Evolutionary conservation across 2,113 vertebrate genomes (phyloP).

Genomic region (Lasiurus cinereus): DNA sequence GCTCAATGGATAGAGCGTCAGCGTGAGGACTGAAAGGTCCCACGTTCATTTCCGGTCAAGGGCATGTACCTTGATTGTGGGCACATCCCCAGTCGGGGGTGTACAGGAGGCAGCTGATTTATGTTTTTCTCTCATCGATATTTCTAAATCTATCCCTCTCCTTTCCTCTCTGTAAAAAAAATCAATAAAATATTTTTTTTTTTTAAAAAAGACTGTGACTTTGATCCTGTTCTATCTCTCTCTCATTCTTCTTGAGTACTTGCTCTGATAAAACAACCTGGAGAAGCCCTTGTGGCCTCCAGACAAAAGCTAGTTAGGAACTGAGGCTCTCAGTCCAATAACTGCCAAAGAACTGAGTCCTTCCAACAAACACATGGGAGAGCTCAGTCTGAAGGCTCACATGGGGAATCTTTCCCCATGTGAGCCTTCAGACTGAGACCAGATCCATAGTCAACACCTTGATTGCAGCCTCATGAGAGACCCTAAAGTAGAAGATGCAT

Average conservation of each 20-base stretch:
- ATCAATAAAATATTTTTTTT: no score
- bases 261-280: slow-evolving; percentile 1
- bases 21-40: no score
- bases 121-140: no score
- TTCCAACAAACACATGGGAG: neutral
- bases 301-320: neutral
- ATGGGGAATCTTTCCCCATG: neutral
- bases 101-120: no score
- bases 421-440: neutral
- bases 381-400: no score
- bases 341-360: neutral
- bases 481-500: neutral
- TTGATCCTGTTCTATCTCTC: neutral
- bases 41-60: no score
- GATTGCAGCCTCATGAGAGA: neutral
- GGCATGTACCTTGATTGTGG: no score
- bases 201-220: neutral
- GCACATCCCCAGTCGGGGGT: no score
- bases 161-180: no score
- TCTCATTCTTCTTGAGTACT: neutral
- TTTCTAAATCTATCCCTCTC: no score
- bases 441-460: neutral
- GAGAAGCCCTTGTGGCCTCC: neutral
- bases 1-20: no score
- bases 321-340: neutral